These are phyloP conservation scores for Archips xylosteana DNA, from an alignment of 2,888 invertebrate genomes.

Conservation along the genomic window DNA sequence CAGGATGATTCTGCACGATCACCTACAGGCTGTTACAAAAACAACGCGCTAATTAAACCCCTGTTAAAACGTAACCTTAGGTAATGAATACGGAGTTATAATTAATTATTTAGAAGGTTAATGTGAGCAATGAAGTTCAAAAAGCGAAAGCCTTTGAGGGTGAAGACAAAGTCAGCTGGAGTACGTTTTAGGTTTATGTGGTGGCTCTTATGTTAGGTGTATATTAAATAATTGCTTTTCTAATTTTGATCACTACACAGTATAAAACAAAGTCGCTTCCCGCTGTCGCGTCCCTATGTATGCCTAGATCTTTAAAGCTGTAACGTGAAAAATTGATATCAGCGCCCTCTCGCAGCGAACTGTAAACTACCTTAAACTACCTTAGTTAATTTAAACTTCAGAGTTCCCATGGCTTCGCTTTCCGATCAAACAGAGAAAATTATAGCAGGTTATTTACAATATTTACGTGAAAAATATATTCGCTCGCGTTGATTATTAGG, in stretches of 20 bases:
- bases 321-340: too few relatives aligned
- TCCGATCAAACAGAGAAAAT: not conserved
- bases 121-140: not conserved
- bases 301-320: too few relatives aligned
- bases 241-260: too few relatives aligned
- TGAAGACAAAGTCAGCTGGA: not conserved
- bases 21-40: not conserved
- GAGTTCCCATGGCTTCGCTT: constrained; percentile 1
- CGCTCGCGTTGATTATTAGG: too few relatives aligned
- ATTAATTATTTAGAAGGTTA: constrained; percentile 11
- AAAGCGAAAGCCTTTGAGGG: not conserved
- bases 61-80: not conserved
- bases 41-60: constrained; percentile 7
- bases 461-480: too few relatives aligned
- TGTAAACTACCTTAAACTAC: too few relatives aligned
- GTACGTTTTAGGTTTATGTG: not conserved
- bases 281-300: too few relatives aligned
- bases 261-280: too few relatives aligned
- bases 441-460: not conserved
- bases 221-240: not conserved
- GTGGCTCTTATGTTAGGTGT: not conserved
- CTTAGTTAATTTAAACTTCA: constrained; percentile 12
- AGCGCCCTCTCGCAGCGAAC: too few relatives aligned
- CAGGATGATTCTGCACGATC: not conserved
- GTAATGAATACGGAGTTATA: not conserved